Conservation (phyloP, 1,140 invertebrate genomes). For the Geopemphigus sp. region DNA sequence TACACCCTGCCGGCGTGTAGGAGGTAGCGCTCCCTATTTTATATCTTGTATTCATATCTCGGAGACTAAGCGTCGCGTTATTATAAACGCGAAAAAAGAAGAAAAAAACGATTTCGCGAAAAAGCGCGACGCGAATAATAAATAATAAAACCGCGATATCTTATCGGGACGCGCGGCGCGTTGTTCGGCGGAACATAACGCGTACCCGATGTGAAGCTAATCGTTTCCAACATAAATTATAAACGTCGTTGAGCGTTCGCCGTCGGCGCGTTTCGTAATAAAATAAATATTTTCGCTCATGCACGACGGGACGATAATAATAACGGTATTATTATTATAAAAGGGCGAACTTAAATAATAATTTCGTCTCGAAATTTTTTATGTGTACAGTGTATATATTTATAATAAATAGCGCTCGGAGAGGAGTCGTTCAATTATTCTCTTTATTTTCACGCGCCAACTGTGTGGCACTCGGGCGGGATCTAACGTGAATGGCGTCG, state of each 20-base stretch:
- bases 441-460: slow-evolving; percentile 3
- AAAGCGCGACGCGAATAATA: too few relatives aligned
- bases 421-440: slow-evolving; percentile 27
- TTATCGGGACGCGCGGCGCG: too few relatives aligned
- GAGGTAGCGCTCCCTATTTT: too few relatives aligned
- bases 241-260: not conserved
- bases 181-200: not conserved
- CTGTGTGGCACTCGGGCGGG: not conserved
- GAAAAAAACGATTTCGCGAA: too few relatives aligned
- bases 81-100: too few relatives aligned
- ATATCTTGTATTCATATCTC: too few relatives aligned
- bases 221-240: not conserved
- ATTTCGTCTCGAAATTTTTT: not conserved
- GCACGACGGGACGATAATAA: too few relatives aligned
- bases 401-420: not conserved
- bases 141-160: too few relatives aligned
- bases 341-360: not conserved
- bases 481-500: not conserved
- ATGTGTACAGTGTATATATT: not conserved
- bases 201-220: not conserved
- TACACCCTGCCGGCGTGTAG: too few relatives aligned
- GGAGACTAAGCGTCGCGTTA: too few relatives aligned
- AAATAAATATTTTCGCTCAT: too few relatives aligned
- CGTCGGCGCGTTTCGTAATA: too few relatives aligned
- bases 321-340: not conserved